Conservation (phyloP, 2,888 invertebrate genomes). For the Automeris io region DNA sequence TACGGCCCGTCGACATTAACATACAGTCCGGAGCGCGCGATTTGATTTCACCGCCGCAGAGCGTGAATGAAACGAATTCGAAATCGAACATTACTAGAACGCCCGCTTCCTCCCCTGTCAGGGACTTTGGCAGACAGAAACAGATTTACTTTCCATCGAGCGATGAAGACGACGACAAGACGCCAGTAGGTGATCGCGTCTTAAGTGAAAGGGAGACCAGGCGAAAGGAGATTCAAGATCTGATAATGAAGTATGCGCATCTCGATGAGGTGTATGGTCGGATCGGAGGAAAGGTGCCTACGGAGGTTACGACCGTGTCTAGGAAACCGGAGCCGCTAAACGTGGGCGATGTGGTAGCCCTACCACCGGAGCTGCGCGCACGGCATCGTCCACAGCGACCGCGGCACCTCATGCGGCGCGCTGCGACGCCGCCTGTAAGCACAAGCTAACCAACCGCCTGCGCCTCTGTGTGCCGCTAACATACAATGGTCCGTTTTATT, state of each 20-base stretch:
- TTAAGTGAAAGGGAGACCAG: conserved; percentile 85
- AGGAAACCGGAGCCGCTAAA: conserved; percentile 50
- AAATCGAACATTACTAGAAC: conserved; percentile 44
- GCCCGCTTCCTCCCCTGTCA: conserved; percentile 54
- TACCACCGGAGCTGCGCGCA: conserved; percentile 65
- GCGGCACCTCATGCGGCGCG: conserved; percentile 71
- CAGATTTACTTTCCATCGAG: conserved; percentile 70
- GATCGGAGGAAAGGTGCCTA: conserved; percentile 50
- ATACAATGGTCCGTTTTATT: conserved; percentile 62
- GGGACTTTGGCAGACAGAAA: conserved; percentile 57
- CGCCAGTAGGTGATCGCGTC: conserved; percentile 74
- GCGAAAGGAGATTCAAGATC: conserved; percentile 88
- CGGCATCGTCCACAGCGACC: conserved; percentile 58
- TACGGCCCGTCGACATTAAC: conserved; percentile 75
- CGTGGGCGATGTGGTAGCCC: conserved; percentile 59
- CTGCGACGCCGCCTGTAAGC: conserved; percentile 77
- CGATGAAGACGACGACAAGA: conserved; percentile 73
- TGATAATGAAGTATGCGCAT: conserved; percentile 89
- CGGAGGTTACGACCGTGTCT: conserved; percentile 26
- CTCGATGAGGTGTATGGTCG: conserved; percentile 83
- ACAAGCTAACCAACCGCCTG: conserved; percentile 64
- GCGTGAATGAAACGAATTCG: conserved; percentile 46
- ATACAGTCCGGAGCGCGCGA: conserved; percentile 65
- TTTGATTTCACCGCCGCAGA: conserved; percentile 69
- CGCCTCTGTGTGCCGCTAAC: conserved; percentile 70